Percentiles rank a stretch among this genome's conserved stretches.
These are phyloP conservation scores for Nylanderia fulva DNA, from an alignment of 1,140 invertebrate species.

Conservation along the genomic window DNA sequence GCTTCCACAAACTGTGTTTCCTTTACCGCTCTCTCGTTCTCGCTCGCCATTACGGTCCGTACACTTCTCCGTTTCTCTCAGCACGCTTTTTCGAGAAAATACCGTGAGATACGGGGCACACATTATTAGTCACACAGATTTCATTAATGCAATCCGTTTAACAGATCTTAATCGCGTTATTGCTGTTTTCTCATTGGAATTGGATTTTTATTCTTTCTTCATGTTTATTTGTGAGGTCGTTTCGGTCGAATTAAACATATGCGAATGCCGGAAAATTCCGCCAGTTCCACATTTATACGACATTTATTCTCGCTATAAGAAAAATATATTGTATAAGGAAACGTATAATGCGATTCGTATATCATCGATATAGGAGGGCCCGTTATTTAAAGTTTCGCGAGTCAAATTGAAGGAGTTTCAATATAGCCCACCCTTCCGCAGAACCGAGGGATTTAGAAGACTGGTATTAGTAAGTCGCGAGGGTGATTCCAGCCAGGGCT, in stretches of 20 bases:
- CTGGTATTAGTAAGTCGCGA: constrained; percentile 78
- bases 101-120: neutral
- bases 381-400: constrained; percentile 44
- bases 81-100: constrained; percentile 52
- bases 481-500: constrained; percentile 75
- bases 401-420: constrained; percentile 70
- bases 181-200: neutral
- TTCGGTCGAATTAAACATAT: neutral
- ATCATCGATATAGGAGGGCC: constrained; percentile 46
- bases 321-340: neutral
- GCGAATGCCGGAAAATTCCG: neutral
- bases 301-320: neutral
- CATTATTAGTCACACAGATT: constrained; percentile 37
- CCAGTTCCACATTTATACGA: neutral
- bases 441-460: constrained; percentile 60
- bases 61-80: constrained; percentile 51
- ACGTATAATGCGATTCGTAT: constrained; percentile 31
- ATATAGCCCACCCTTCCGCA: constrained; percentile 64
- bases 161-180: neutral
- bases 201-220: neutral
- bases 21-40: constrained; percentile 51
- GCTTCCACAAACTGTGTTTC: constrained; percentile 70
- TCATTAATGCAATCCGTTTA: neutral
- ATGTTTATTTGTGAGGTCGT: neutral
- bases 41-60: constrained; percentile 36